Conservation (phyloP, 1,140 invertebrate genomes). For the Zaprionus capensis region DNA sequence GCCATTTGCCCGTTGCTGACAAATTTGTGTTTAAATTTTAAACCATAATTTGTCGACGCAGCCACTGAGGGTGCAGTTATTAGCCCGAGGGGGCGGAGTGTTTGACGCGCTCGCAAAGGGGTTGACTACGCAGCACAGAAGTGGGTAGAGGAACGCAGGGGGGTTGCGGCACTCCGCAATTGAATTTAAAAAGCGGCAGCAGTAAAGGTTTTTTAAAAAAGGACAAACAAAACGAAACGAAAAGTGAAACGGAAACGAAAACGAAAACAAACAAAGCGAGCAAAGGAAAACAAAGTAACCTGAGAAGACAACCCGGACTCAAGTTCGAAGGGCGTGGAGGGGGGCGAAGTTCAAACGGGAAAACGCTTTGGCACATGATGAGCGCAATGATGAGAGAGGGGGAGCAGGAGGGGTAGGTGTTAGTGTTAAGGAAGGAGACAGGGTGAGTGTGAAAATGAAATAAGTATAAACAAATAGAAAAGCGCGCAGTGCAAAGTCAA, state of each 20-base stretch:
- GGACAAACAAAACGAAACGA: conserved; percentile 65
- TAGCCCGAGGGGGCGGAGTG: conserved; percentile 42
- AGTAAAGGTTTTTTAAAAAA: conserved; percentile 58
- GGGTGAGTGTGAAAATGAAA: conserved; percentile 72
- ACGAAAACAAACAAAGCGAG: conserved; percentile 75
- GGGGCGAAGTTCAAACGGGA: conserved; percentile 56
- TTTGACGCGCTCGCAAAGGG: conserved; percentile 39
- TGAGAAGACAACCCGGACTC: conserved; percentile 53
- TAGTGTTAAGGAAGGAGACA: neutral
- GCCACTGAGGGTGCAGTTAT: conserved; percentile 52
- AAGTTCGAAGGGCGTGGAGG: neutral
- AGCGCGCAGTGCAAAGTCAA: conserved; percentile 61
- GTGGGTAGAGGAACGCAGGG: neutral
- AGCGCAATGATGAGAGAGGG: conserved; percentile 27
- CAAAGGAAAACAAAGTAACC: conserved; percentile 79
- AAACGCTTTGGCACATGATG: conserved; percentile 35
- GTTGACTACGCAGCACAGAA: conserved; percentile 24
- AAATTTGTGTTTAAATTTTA: conserved; percentile 64
- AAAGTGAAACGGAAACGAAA: conserved; percentile 79
- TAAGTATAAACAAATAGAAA: conserved; percentile 78
- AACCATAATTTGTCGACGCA: conserved; percentile 61
- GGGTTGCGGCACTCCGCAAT: conserved; percentile 72
- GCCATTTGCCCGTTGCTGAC: conserved; percentile 31
- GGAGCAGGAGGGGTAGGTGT: conserved; percentile 10
- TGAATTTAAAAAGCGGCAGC: conserved; percentile 62